Evolutionary conservation across 2,888 invertebrate genomes (phyloP).

Genomic region (Calameuta idolon): DNA sequence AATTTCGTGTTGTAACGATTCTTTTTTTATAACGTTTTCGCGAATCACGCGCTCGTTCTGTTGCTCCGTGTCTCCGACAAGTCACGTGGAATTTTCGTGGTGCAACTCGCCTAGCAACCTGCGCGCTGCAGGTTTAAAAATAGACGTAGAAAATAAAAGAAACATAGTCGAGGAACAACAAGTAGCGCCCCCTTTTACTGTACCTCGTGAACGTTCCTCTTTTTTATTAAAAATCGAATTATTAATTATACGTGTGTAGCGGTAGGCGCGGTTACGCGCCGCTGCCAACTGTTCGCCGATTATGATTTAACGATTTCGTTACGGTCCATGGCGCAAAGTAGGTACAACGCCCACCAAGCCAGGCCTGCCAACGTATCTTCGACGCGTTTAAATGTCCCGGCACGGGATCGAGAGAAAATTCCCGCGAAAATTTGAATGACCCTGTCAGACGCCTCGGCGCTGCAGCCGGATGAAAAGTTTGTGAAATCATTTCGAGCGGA

Average conservation of each 20-base stretch:
- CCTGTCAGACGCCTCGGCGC: neutral
- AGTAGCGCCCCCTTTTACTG: too few relatives aligned
- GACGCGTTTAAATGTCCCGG: too few relatives aligned
- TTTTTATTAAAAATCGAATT: slow-evolving; percentile 32
- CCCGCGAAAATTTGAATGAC: neutral
- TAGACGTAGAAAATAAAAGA: neutral
- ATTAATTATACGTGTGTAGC: slow-evolving; percentile 41
- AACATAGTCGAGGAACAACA: neutral
- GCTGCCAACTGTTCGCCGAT: slow-evolving; percentile 36
- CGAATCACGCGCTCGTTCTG: too few relatives aligned
- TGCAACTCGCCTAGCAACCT: neutral
- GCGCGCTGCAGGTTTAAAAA: too few relatives aligned
- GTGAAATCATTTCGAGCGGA: neutral
- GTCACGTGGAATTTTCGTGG: neutral
- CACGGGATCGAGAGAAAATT: too few relatives aligned
- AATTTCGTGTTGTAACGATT: neutral
- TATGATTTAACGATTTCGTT: slow-evolving; percentile 50
- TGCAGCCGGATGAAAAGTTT: neutral
- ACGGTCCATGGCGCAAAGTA: slow-evolving; percentile 30
- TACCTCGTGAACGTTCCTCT: too few relatives aligned
- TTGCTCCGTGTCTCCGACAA: neutral
- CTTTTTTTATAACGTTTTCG: too few relatives aligned
- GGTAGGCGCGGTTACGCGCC: slow-evolving; percentile 26
- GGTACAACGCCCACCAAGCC: neutral
- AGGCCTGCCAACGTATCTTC: neutral